These are phyloP conservation scores for Propithecus perrieri DNA, from an alignment of 2,797 vertebrate genomes.

Conservation along the genomic window DNA sequence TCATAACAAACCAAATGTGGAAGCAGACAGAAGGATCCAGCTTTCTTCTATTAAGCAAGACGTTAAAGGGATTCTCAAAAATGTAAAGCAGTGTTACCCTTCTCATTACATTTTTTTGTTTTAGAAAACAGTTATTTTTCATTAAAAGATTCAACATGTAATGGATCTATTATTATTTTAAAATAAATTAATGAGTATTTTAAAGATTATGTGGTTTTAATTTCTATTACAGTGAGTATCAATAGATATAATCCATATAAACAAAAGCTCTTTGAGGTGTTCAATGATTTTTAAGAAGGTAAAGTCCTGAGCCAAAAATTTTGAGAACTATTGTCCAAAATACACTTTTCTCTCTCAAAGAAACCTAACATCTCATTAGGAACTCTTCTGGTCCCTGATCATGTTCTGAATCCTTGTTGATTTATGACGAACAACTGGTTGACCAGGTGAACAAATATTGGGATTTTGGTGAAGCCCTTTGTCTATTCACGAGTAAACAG, in stretches of 20 bases:
- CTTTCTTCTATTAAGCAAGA: background rate
- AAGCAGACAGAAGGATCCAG: background rate
- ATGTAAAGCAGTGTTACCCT: background rate
- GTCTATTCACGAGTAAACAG: background rate
- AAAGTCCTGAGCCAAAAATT: background rate
- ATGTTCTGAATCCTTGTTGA: background rate
- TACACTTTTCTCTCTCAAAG: constrained; percentile 17
- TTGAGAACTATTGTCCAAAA: background rate
- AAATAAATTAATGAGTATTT: constrained; percentile 3
- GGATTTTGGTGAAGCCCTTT: background rate
- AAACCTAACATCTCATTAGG: background rate
- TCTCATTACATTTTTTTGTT: background rate
- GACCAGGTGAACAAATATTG: background rate
- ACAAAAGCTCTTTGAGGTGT: background rate
- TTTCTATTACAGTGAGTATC: background rate
- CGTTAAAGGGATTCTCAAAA: background rate
- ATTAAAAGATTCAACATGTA: background rate
- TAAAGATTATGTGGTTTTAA: background rate
- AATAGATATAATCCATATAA: background rate
- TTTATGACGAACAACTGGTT: background rate
- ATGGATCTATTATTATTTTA: background rate
- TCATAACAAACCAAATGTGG: background rate
- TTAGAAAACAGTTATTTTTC: background rate
- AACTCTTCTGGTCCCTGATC: background rate
- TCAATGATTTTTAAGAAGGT: background rate